Evolutionary conservation across 2,113 vertebrate species (phyloP).

Genomic region (Tragulus kanchil): DNA sequence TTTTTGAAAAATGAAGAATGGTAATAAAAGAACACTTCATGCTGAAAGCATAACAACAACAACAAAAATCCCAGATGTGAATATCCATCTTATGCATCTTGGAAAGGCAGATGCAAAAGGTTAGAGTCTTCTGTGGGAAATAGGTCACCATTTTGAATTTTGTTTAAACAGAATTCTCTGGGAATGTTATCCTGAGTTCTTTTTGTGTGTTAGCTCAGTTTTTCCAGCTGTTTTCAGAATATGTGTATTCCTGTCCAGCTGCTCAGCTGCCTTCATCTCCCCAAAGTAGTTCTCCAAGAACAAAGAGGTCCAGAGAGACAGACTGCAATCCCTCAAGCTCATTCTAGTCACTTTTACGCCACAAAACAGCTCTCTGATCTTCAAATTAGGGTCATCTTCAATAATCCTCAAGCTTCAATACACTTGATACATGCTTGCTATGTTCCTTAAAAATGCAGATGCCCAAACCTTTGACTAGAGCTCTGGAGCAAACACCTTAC

Average conservation of each 20-base stretch:
- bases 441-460: neutral
- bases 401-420: neutral
- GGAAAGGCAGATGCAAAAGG: conserved; percentile 59
- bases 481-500: neutral
- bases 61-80: conserved; percentile 61
- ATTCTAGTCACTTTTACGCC: neutral
- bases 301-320: neutral
- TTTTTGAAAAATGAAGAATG: conserved; percentile 73
- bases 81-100: conserved; percentile 63
- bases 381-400: conserved; percentile 10
- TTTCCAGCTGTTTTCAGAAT: conserved; percentile 60
- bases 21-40: conserved; percentile 65
- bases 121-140: conserved; percentile 65
- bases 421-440: neutral
- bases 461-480: neutral
- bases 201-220: conserved; percentile 47
- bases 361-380: neutral
- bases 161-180: conserved; percentile 63
- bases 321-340: neutral
- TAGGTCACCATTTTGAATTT: conserved; percentile 76
- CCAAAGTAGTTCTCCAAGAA: conserved; percentile 25
- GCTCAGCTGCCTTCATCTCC: conserved; percentile 8
- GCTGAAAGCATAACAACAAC: conserved; percentile 52
- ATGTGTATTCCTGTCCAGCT: conserved; percentile 41
- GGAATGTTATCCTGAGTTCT: neutral